Percentiles rank a stretch among this genome's conserved stretches.
Conservation (phyloP, 1,140 invertebrate species). For the Globodera rostochiensis region DNA sequence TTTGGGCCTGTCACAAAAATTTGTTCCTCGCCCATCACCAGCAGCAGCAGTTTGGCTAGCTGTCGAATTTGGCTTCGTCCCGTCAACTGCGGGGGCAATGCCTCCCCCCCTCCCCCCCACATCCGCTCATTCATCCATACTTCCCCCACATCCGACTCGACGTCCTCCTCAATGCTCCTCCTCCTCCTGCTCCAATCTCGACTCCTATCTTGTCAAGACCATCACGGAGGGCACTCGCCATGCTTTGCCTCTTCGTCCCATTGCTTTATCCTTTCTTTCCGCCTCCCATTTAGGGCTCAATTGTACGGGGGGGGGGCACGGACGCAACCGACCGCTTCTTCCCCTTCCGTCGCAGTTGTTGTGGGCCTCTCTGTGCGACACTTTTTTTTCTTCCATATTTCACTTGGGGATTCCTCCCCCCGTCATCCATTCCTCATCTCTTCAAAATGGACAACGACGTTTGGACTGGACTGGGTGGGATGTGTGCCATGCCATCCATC, state of each 20-base stretch:
- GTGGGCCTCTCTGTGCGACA: background rate
- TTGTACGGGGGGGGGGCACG: background rate
- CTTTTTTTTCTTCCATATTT: background rate
- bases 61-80: conserved; percentile 8
- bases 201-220: conserved; percentile 3
- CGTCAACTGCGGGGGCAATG: too few relatives aligned
- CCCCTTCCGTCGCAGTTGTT: background rate
- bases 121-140: background rate
- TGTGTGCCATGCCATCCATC: too few relatives aligned
- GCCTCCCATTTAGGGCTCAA: background rate
- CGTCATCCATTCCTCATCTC: background rate
- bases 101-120: background rate
- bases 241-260: background rate
- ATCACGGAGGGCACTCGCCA: background rate
- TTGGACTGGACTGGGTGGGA: too few relatives aligned
- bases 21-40: background rate
- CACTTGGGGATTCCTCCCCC: conserved; percentile 5
- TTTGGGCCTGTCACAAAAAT: background rate
- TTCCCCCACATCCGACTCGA: too few relatives aligned
- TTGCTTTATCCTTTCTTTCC: too few relatives aligned
- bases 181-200: background rate
- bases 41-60: conserved; percentile 10
- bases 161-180: background rate
- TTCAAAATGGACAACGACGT: background rate
- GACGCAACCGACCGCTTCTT: background rate